Base-by-base conservation (phyloP, 2,113 vertebrate species). In the Callocephalon fimbriatum region DNA sequence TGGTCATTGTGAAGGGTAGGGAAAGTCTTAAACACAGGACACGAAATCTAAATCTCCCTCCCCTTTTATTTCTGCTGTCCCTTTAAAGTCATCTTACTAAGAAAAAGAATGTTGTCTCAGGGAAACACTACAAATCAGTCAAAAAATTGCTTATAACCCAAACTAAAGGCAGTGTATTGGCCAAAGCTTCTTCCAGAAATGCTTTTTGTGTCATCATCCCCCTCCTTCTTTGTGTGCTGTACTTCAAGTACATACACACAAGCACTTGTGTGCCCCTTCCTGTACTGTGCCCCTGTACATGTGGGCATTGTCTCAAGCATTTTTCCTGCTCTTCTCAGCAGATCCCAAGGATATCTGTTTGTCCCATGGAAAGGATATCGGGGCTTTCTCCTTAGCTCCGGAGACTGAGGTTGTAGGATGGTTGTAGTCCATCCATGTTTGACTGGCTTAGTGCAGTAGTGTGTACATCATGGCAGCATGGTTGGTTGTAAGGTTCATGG, bases 201-300 rank as follows among this genome's bases (percentile, higher is more conserved):
- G 54, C 2, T 21, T 56, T 32, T 32, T 56, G 31, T 56, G 20
- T 58, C 20, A 4, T 58, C 20, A 8, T 22, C 20, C 12, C 54
- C 50, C 32, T 20, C 12, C 21, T 58, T 22, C 54, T 21, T n/a
- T n/a, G 20, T 58, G 32, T 32, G 31, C 53, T 54, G 53, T 32
- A 32, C 53, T 32, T 54, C 31, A 54, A 54, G 53, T 54, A 54
- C 31, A 13, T 31, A 20, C 53, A 54, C 31, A 54, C 29, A 19
- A 54, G 31, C 32, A 56, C 18, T 32, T 56, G 53, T 6, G 53
- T 32, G 53, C 19, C 18, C 18, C 54, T 32, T 32, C 54, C 31
- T 56, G 54, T 32, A 7, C 45, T 32, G 6, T 37, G 37, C 7
- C 18, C n/a, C 25, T 7, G 32, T 45, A 54, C 35, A 23, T 0